phyloP scores from a whole-genome alignment of 2,797 vertebrate genomes.

The Sphenopsis melanotis region DNA sequence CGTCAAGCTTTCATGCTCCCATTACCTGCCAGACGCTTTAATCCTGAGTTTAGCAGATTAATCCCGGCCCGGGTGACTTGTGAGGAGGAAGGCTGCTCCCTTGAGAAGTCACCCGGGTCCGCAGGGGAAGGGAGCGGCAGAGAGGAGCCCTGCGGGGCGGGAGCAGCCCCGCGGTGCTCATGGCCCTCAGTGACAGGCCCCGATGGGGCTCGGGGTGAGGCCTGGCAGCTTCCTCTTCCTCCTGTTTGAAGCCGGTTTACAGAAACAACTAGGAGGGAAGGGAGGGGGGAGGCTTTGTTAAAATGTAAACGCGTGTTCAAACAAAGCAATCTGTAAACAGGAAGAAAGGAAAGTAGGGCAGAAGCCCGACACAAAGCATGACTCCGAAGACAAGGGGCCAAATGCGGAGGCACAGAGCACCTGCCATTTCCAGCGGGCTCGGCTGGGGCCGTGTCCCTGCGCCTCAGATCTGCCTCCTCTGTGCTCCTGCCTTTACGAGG shows the following conservation, averaged over 20 bases:
- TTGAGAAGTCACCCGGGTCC: background rate
- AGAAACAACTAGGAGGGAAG: background rate
- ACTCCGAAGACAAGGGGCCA: background rate
- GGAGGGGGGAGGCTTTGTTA: background rate
- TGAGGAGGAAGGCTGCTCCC: background rate
- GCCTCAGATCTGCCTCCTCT: background rate
- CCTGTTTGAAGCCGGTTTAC: background rate
- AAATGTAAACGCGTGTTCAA: background rate
- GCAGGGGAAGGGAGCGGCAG: background rate
- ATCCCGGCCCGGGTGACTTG: background rate
- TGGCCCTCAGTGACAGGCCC: rapidly evolving
- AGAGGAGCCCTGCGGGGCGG: rapidly evolving
- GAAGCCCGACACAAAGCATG: background rate
- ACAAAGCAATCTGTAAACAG: background rate
- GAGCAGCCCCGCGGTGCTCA: rapidly evolving
- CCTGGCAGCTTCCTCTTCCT: background rate
- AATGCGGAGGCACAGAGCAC: background rate
- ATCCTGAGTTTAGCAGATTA: background rate
- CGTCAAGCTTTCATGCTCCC: background rate
- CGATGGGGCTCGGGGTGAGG: rapidly evolving
- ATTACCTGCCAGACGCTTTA: background rate
- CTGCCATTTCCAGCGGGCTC: background rate
- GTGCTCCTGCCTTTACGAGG: background rate
- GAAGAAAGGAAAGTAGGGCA: background rate
- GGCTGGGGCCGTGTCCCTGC: rapidly evolving